phyloP scores from a whole-genome alignment of 2,888 invertebrate genomes.

The Diarsia brunnea region DNA sequence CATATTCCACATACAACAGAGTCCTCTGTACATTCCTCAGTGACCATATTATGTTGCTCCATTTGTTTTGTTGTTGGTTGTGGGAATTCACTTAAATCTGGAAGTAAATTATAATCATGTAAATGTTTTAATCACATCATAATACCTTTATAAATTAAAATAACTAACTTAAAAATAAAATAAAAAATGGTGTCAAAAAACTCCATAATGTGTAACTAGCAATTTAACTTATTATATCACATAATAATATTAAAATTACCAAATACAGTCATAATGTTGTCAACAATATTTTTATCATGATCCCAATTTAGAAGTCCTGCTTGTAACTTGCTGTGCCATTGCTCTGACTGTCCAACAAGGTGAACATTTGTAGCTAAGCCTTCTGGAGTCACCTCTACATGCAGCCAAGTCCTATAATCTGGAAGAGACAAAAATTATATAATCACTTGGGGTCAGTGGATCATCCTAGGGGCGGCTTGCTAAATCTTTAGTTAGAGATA shows the following conservation, averaged over 20 bases:
- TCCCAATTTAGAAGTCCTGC: constrained; percentile 82
- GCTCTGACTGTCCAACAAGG: constrained; percentile 81
- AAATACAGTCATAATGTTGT: constrained; percentile 82
- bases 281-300: constrained; percentile 84
- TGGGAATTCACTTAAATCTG: constrained; percentile 74
- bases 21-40: constrained; percentile 50
- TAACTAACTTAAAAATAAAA: too few relatives aligned
- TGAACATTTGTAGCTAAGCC: constrained; percentile 83
- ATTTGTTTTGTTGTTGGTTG: constrained; percentile 33
- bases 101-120: constrained; percentile 40
- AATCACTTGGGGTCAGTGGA: neutral
- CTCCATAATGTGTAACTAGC: neutral
- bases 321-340: constrained; percentile 81
- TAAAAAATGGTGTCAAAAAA: too few relatives aligned
- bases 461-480: neutral
- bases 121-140: too few relatives aligned
- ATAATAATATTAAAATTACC: constrained; percentile 71
- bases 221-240: neutral
- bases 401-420: constrained; percentile 85
- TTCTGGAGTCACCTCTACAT: constrained; percentile 82
- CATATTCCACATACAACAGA: constrained; percentile 80
- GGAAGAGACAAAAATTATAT: constrained; percentile 15
- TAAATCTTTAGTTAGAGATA: neutral
- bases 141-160: too few relatives aligned
- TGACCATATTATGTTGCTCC: constrained; percentile 16